A percentile compares a stretch with the other conserved stretches of the same genome.
Evolutionary conservation across 2,888 invertebrate species (phyloP).

Genomic region (Germaria angustata): DNA sequence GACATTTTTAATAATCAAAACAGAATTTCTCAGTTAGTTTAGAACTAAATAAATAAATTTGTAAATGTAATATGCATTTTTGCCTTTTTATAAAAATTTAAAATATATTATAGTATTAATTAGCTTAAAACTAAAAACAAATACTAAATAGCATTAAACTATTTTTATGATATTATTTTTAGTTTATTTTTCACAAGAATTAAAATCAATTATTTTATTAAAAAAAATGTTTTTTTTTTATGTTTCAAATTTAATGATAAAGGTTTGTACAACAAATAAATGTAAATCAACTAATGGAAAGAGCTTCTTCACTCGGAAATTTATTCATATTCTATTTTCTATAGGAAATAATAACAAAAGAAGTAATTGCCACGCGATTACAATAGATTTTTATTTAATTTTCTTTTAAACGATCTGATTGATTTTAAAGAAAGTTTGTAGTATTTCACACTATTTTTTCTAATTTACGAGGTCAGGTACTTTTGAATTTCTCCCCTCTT

Average conservation of each 20-base stretch:
- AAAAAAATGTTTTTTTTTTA: not conserved
- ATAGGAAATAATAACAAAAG: too few species aligned
- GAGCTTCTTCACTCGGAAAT: too few species aligned
- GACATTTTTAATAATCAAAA: slow-evolving; percentile 11
- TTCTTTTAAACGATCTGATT: too few species aligned
- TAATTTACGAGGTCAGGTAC: too few species aligned
- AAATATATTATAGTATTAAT: slow-evolving; percentile 27
- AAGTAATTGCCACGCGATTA: too few species aligned
- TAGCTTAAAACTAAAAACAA: slow-evolving; percentile 44
- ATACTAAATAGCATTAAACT: slow-evolving; percentile 38
- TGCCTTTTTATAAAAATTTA: slow-evolving; percentile 53
- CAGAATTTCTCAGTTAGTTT: slow-evolving; percentile 21
- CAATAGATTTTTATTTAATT: too few species aligned
- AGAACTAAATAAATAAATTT: slow-evolving; percentile 37
- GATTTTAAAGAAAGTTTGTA: too few species aligned
- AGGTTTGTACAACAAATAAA: not conserved
- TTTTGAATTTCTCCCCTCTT: too few species aligned
- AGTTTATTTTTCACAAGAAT: slow-evolving; percentile 53
- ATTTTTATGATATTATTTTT: slow-evolving; percentile 47
- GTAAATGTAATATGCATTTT: slow-evolving; percentile 51
- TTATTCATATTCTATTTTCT: too few species aligned
- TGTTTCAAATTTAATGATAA: not conserved
- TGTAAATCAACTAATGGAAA: not conserved
- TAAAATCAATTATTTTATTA: slow-evolving; percentile 53
- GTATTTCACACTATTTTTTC: too few species aligned